Evolutionary conservation across 2,113 vertebrate species (phyloP).

Genomic region (Astur gentilis): DNA sequence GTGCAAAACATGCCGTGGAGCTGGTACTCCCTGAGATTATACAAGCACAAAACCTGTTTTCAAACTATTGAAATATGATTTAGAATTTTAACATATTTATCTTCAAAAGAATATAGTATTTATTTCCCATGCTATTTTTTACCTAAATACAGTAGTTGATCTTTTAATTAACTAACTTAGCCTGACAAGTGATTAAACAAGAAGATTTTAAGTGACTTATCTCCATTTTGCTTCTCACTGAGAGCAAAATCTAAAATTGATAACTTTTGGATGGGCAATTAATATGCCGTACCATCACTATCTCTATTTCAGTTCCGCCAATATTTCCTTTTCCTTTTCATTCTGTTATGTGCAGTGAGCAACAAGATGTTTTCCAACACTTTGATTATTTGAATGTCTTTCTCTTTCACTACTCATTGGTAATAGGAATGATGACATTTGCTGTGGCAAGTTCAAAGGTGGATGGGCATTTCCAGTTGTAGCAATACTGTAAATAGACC

Average conservation of each 20-base stretch:
- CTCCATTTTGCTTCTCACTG: background rate
- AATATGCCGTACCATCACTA: background rate
- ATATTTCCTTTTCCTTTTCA: background rate
- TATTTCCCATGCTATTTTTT: background rate
- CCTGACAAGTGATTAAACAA: background rate
- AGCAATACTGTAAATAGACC: background rate
- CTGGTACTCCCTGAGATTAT: background rate
- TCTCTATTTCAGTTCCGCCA: background rate
- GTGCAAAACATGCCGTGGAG: background rate
- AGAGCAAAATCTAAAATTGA: background rate
- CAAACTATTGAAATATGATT: background rate
- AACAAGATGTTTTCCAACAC: background rate
- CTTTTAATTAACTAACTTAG: background rate
- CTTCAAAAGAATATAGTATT: background rate
- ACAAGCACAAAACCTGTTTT: background rate
- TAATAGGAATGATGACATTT: background rate
- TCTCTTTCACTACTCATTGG: background rate
- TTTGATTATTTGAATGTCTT: background rate
- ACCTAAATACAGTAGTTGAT: background rate
- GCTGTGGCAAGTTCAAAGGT: background rate
- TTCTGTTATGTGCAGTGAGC: background rate
- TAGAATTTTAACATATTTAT: background rate
- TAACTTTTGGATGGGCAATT: background rate
- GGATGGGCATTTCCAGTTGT: background rate
- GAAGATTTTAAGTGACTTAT: background rate